A percentile compares a stretch with the other conserved stretches of the same genome.
Evolutionary conservation across 2,888 invertebrate species (phyloP).

Genomic region (Cancer borealis): DNA sequence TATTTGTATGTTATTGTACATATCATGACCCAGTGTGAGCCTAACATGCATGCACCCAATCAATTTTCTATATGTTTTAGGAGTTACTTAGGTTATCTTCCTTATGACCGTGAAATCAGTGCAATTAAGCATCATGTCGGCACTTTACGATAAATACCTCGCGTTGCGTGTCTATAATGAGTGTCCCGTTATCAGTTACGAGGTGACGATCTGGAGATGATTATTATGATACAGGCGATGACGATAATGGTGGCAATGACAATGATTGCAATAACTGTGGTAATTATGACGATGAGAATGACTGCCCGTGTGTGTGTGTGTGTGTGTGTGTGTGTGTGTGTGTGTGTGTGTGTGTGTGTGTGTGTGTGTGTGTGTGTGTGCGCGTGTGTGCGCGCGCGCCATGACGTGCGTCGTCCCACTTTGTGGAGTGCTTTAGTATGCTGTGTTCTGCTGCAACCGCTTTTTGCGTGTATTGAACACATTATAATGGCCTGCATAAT

Average conservation of each 20-base stretch:
- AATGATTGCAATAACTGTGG: not conserved
- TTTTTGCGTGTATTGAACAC: too few relatives aligned
- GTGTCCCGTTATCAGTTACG: not conserved
- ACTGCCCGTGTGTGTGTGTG: too few relatives aligned
- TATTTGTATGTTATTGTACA: not conserved
- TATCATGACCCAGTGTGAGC: not conserved
- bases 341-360: too few relatives aligned
- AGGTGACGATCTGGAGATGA: not conserved
- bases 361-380: too few relatives aligned
- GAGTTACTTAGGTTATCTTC: not conserved
- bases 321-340: too few relatives aligned
- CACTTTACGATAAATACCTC: not conserved
- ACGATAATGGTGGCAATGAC: not conserved
- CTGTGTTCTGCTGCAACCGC: too few relatives aligned
- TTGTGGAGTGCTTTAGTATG: too few relatives aligned
- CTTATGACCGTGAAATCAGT: not conserved
- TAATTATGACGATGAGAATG: not conserved
- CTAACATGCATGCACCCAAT: too few relatives aligned
- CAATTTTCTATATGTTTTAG: not conserved
- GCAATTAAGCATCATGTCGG: not conserved
- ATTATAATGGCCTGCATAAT: too few relatives aligned
- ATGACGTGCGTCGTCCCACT: too few relatives aligned
- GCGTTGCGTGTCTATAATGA: not conserved
- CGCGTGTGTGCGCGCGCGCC: too few relatives aligned
- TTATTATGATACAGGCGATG: not conserved